Conservation (phyloP, 2,113 vertebrate genomes). For the Brachypodius melanocephalos region DNA sequence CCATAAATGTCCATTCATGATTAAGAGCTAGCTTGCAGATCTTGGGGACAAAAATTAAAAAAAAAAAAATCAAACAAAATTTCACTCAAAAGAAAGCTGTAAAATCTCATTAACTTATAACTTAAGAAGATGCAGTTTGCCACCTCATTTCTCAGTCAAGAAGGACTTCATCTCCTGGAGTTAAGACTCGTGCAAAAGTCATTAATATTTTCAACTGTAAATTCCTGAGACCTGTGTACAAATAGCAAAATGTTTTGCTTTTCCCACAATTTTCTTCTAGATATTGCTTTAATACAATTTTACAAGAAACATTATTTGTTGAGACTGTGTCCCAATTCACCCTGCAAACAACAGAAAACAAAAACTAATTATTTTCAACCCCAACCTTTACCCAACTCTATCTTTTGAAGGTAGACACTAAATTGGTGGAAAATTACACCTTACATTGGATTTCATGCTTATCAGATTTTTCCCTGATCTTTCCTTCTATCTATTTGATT, state of each 20-base stretch:
- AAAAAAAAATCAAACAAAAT: background rate
- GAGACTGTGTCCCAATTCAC: slow-evolving; percentile 11
- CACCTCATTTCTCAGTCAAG: background rate
- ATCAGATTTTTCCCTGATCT: slow-evolving; percentile 1
- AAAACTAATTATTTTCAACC: slow-evolving; percentile 44
- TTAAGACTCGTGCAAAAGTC: slow-evolving; percentile 9
- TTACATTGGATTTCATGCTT: slow-evolving; percentile 57
- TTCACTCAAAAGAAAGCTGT: background rate
- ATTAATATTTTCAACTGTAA: slow-evolving; percentile 27
- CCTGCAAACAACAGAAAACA: slow-evolving; percentile 21
- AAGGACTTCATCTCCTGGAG: background rate
- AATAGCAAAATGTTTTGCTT: slow-evolving; percentile 7
- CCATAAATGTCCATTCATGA: background rate
- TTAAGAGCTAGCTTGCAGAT: background rate
- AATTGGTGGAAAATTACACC: slow-evolving; percentile 57
- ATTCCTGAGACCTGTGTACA: background rate
- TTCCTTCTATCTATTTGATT: slow-evolving; percentile 32
- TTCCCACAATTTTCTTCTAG: slow-evolving; percentile 18
- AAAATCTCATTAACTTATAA: background rate
- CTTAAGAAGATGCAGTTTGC: background rate
- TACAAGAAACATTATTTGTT: slow-evolving; percentile 31
- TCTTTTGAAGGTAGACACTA: background rate
- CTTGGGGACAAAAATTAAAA: background rate
- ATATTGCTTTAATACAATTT: slow-evolving; percentile 34
- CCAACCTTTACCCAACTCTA: background rate